Base-by-base conservation (phyloP, 1,140 invertebrate species). In the Drosophila baimaii region DNA sequence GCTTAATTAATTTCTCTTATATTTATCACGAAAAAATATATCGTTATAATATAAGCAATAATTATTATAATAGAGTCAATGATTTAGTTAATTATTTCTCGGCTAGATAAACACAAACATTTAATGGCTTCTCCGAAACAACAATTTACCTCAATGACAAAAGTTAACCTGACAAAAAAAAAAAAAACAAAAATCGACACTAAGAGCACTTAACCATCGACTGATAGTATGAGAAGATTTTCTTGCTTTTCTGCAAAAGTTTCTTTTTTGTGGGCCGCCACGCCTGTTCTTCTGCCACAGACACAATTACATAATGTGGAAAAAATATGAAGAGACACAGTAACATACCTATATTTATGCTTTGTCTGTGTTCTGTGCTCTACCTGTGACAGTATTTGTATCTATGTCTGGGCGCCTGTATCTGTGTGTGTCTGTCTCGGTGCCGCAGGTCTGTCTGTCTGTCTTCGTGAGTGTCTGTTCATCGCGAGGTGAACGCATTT, bases 401-500 rank as follows among this genome's bases (percentile, higher is more conserved):
- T 41, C 58, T 71, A 17, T 39, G 37, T 41, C 43, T 63, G n/a
- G n/a, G n/a, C n/a, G n/a, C n/a, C n/a, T n/a, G n/a, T n/a, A n/a
- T n/a, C n/a, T n/a, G n/a, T n/a, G n/a, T n/a, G 52, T 49, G 72
- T 29, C 64, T 72, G 71, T 56, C 70, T 62, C 13, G 33, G n/a
- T 57, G 49, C 49, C 64, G 21, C 37, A 35, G 21, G 29, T 37
- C 25, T 29, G 29, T 37, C 25, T 44, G 37, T 29, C 62, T 33
- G 52, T 52, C 54, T 23, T 51, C 33, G 57, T 43, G 44, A 54
- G 46, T 71, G 55, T 64, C 72, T 54, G 49, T 25, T 35, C 52
- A 56, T 75, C 47, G 41, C 74, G 49, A 59, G 55, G 74, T 68
- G 73, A 58, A 77, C 29, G 64, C 55, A 77, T 77, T 77, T 69